Conservation (phyloP, 2,888 invertebrate species). For the Dorcus parallelipipedus region DNA sequence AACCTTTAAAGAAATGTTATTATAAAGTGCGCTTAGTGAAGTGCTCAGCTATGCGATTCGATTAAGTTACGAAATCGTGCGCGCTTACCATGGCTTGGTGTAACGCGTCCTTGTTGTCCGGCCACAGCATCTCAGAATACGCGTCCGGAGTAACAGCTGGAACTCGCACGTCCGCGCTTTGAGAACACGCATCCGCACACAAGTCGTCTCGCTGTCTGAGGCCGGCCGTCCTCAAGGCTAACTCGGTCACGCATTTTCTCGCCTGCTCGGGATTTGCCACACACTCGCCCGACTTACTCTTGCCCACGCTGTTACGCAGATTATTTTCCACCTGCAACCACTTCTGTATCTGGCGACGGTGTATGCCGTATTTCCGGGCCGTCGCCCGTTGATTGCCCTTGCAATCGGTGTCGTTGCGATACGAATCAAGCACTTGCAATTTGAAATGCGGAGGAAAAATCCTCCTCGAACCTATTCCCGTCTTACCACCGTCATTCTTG, state of each 20-base stretch:
- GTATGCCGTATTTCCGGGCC: slow-evolving; percentile 86
- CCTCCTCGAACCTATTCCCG: slow-evolving; percentile 73
- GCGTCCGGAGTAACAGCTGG: slow-evolving; percentile 32
- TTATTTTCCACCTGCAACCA: slow-evolving; percentile 85
- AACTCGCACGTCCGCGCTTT: slow-evolving; percentile 31
- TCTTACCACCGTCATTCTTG: slow-evolving; percentile 39
- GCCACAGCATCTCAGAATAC: slow-evolving; percentile 38
- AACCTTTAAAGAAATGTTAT: too few species aligned
- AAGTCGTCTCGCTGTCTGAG: slow-evolving; percentile 48
- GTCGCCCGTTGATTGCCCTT: slow-evolving; percentile 88
- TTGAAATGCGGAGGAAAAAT: slow-evolving; percentile 89
- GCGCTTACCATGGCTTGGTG: background rate
- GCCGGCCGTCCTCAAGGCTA: slow-evolving; percentile 41
- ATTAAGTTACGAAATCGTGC: too few species aligned
- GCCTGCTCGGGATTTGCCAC: background rate
- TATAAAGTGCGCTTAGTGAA: too few species aligned
- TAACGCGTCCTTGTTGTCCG: background rate
- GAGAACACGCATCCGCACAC: slow-evolving; percentile 24
- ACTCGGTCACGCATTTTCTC: slow-evolving; percentile 9
- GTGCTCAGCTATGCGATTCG: too few species aligned
- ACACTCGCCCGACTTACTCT: slow-evolving; percentile 34
- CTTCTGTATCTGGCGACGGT: slow-evolving; percentile 86
- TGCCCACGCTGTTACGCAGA: slow-evolving; percentile 69
- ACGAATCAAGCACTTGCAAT: slow-evolving; percentile 83
- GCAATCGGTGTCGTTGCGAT: slow-evolving; percentile 80